These are phyloP conservation scores for Cryptotis parvus DNA, from an alignment of 2,113 vertebrate genomes.

Conservation along the genomic window DNA sequence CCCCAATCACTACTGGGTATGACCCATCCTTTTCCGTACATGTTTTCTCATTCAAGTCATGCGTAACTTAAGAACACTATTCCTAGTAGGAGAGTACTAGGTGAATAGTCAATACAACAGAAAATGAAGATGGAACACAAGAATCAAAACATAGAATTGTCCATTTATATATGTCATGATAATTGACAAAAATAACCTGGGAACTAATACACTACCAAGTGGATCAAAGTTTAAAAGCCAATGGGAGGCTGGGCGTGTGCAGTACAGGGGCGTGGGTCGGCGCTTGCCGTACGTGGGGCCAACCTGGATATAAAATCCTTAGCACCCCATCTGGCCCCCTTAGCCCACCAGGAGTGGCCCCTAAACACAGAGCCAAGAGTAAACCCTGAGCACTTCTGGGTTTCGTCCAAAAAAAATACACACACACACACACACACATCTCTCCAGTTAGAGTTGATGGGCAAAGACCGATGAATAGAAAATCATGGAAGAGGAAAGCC, in stretches of 20 bases:
- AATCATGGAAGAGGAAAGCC: background rate
- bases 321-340: too few species aligned
- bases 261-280: too few species aligned
- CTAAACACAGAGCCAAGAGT: background rate
- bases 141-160: conserved; percentile 29
- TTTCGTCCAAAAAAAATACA: too few species aligned
- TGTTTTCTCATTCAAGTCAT: background rate
- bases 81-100: background rate
- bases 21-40: too few species aligned
- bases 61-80: conserved; percentile 22
- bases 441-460: background rate
- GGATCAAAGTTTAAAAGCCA: too few species aligned
- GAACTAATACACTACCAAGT: background rate
- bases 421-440: too few species aligned
- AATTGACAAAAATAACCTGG: background rate
- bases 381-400: too few species aligned
- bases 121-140: background rate
- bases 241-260: too few species aligned
- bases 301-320: too few species aligned
- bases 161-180: background rate
- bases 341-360: too few species aligned
- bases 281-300: too few species aligned
- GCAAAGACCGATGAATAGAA: background rate
- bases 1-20: too few species aligned
- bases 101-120: background rate